These are phyloP conservation scores for Acleris sparsana DNA, from an alignment of 2,888 invertebrate species.

Conservation along the genomic window DNA sequence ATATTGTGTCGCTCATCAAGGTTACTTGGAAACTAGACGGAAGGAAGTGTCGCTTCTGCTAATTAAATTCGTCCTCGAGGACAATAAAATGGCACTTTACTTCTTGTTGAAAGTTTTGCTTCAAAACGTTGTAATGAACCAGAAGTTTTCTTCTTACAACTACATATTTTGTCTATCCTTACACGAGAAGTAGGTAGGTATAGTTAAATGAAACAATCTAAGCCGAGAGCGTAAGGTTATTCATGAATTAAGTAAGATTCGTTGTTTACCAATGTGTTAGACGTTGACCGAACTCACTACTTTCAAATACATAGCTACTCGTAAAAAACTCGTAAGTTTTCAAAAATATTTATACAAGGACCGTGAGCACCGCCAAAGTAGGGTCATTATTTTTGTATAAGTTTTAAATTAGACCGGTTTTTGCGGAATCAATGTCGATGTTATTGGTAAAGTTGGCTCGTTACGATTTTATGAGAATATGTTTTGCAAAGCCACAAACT, in stretches of 20 bases:
- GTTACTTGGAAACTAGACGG: slow-evolving; percentile 17
- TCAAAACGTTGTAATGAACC: not conserved
- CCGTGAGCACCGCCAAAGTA: slow-evolving; percentile 6
- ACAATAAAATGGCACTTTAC: slow-evolving; percentile 16
- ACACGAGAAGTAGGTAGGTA: too few species aligned
- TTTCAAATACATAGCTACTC: not conserved
- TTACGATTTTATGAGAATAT: slow-evolving; percentile 75
- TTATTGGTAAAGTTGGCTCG: slow-evolving; percentile 74
- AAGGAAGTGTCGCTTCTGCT: slow-evolving; percentile 14
- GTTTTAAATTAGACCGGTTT: slow-evolving; percentile 49
- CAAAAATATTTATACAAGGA: not conserved
- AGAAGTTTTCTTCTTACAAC: not conserved
- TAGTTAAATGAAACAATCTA: too few species aligned
- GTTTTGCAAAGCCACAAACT: slow-evolving; percentile 68
- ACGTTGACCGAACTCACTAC: not conserved
- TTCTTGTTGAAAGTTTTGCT: not conserved
- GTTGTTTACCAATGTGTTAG: not conserved
- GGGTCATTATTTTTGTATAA: slow-evolving; percentile 22
- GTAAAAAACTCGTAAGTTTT: not conserved
- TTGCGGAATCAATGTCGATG: slow-evolving; percentile 53
- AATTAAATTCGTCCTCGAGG: slow-evolving; percentile 17
- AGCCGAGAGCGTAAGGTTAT: too few species aligned
- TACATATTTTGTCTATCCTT: too few species aligned
- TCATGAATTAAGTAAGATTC: too few species aligned
- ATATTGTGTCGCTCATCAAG: slow-evolving; percentile 11